A percentile compares a stretch with the other conserved stretches of the same genome.
Conservation (phyloP, 2,888 invertebrate genomes). For the Pseudeuparius sepicola region DNA sequence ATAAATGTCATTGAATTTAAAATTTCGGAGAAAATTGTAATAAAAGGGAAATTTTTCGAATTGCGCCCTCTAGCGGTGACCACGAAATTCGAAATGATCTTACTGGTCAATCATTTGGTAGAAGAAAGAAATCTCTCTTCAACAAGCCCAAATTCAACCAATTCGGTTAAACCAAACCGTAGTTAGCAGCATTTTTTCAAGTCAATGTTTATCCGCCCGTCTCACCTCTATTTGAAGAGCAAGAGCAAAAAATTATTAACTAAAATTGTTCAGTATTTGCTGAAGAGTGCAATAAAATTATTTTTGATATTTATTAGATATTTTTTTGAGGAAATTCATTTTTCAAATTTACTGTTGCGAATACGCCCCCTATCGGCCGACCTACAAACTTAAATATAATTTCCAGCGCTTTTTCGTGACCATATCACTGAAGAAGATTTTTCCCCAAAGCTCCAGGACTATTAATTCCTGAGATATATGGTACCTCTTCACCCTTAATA, state of each 20-base stretch:
- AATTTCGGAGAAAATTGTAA: not conserved
- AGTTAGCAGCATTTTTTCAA: not conserved
- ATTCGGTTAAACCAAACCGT: slow-evolving; percentile 2
- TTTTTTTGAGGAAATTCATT: not conserved
- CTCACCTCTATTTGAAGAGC: not conserved
- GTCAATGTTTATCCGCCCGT: not conserved
- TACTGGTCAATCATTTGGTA: not conserved
- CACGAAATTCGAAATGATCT: not conserved
- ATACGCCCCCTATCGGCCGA: not conserved
- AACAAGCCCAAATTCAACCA: not conserved
- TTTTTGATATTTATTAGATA: not conserved
- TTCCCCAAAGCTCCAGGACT: too few relatives aligned
- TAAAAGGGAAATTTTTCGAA: not conserved
- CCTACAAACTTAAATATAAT: not conserved
- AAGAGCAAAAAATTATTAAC: not conserved
- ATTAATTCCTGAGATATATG: too few relatives aligned
- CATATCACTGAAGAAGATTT: not conserved
- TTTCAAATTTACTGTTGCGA: not conserved
- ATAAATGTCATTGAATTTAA: not conserved
- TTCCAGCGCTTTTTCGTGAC: slow-evolving; percentile 2
- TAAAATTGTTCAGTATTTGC: not conserved
- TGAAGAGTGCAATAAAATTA: not conserved
- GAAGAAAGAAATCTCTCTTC: not conserved
- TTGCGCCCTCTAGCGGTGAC: not conserved
- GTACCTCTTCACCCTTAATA: too few relatives aligned